Evolutionary conservation across 1,140 invertebrate genomes (phyloP).

Genomic region (Micrasema minimum): DNA sequence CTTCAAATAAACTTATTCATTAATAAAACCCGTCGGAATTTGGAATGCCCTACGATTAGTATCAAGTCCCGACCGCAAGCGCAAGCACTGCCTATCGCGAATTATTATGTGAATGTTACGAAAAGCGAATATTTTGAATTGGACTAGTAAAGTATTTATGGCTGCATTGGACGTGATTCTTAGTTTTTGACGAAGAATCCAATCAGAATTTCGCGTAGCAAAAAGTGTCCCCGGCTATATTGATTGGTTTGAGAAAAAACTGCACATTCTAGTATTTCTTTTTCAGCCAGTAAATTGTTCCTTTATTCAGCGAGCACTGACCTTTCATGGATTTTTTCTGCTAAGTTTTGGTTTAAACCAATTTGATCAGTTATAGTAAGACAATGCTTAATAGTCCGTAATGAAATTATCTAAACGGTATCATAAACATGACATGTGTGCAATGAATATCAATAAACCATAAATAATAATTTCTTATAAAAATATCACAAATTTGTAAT

Average conservation of each 20-base stretch:
- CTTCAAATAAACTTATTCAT: not conserved
- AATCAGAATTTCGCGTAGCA: conserved; percentile 16
- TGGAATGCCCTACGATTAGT: not conserved
- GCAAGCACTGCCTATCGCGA: not conserved
- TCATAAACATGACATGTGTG: too few species aligned
- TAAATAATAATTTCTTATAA: too few species aligned
- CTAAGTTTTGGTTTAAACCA: too few species aligned
- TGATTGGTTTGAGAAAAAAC: conserved; percentile 30
- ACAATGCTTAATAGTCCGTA: too few species aligned
- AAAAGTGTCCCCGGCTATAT: conserved; percentile 21
- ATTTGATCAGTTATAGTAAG: too few species aligned
- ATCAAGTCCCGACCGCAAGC: not conserved
- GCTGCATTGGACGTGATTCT: conserved; percentile 20
- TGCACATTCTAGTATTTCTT: conserved; percentile 7
- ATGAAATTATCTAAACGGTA: too few species aligned
- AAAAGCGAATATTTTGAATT: conserved; percentile 18
- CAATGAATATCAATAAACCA: too few species aligned
- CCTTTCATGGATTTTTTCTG: too few species aligned
- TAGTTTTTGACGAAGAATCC: conserved; percentile 9
- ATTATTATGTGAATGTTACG: not conserved
- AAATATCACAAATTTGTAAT: too few species aligned
- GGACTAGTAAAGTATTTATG: conserved; percentile 12
- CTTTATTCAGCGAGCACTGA: too few species aligned
- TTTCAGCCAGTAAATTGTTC: too few species aligned
- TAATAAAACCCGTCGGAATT: not conserved